These are phyloP conservation scores for Magallana gigas DNA, from an alignment of 1,140 invertebrate genomes.

Conservation along the genomic window DNA sequence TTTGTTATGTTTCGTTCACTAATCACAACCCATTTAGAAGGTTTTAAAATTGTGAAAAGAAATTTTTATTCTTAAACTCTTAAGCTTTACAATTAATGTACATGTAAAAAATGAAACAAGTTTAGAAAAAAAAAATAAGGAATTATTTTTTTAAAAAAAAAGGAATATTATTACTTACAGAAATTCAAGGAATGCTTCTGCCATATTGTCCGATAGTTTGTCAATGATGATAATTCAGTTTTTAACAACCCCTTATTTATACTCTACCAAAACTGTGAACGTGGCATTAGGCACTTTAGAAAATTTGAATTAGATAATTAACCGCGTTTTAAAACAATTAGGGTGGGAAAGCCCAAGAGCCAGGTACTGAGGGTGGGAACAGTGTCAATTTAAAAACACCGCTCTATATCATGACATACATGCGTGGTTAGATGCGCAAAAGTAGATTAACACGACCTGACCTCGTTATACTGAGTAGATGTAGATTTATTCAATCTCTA, in stretches of 20 bases:
- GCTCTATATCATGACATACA: not conserved
- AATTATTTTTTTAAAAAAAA: not conserved
- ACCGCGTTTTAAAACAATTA: not conserved
- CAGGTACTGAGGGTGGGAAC: no score
- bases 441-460: not conserved
- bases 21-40: no score
- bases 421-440: conserved; percentile 3
- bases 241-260: conserved; percentile 8
- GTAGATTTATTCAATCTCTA: not conserved
- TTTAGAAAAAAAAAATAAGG: not conserved
- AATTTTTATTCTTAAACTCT: no score
- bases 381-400: not conserved
- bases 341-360: no score
- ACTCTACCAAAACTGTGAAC: not conserved
- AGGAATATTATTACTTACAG: conserved; percentile 20
- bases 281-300: not conserved
- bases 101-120: no score
- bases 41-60: no score
- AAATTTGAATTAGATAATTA: not conserved
- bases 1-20: no score
- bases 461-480: not conserved
- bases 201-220: conserved; percentile 14
- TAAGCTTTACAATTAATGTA: no score
- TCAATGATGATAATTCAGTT: conserved; percentile 6
- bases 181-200: conserved; percentile 27